These are phyloP conservation scores for Micrasema minimum DNA, from an alignment of 1,140 invertebrate species.

Conservation along the genomic window DNA sequence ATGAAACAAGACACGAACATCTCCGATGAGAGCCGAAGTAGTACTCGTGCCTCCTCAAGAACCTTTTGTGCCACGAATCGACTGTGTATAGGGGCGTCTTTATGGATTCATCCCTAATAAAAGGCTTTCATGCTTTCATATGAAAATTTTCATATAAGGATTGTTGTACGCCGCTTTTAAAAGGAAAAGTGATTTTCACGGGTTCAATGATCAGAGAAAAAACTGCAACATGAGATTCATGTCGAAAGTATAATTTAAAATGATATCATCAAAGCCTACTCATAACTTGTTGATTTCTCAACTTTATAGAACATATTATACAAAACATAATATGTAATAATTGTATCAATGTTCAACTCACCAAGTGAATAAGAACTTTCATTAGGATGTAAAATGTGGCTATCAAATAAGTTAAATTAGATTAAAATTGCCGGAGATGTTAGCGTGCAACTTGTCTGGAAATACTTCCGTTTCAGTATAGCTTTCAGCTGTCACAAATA, in stretches of 20 bases:
- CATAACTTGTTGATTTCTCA: too few relatives aligned
- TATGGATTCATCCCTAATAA: constrained; percentile 30
- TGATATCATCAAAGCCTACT: too few relatives aligned
- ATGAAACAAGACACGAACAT: constrained; percentile 5
- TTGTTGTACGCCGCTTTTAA: constrained; percentile 2
- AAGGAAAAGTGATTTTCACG: too few relatives aligned
- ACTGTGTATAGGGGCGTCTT: constrained; percentile 19
- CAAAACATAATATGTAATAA: too few relatives aligned
- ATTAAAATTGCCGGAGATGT: not conserved
- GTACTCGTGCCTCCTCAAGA: not conserved
- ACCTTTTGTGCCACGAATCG: constrained; percentile 11
- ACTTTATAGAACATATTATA: too few relatives aligned
- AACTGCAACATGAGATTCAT: too few relatives aligned
- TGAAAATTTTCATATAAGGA: constrained; percentile 23
- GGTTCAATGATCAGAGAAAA: too few relatives aligned
- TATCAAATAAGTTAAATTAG: not conserved
- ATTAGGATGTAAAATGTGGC: too few relatives aligned
- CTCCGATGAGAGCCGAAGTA: constrained; percentile 20
- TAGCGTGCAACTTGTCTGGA: not conserved
- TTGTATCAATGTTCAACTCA: too few relatives aligned
- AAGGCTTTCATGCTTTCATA: constrained; percentile 23
- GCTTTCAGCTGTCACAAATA: constrained; percentile 23
- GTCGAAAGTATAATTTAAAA: too few relatives aligned
- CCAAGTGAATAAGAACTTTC: too few relatives aligned
- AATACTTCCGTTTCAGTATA: constrained; percentile 19